A percentile compares a stretch with the other conserved stretches of the same genome.
These are phyloP conservation scores for Drosophila setifemur DNA, from an alignment of 1,140 invertebrate species.

Conservation along the genomic window DNA sequence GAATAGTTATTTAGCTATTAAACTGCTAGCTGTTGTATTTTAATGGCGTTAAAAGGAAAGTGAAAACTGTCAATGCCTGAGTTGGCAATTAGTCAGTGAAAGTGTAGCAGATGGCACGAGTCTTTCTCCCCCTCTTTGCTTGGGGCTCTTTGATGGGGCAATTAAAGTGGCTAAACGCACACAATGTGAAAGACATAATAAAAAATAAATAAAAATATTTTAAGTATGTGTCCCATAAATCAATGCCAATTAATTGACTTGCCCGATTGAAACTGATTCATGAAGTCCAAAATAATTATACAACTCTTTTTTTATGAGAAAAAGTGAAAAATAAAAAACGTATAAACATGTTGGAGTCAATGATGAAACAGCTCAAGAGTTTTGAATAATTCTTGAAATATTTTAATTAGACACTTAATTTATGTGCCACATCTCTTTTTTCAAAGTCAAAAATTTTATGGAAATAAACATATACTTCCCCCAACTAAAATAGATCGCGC, in stretches of 20 bases:
- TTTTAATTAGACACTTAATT: not conserved
- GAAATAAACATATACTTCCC: slow-evolving; percentile 7
- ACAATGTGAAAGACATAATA: slow-evolving; percentile 36
- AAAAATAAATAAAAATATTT: slow-evolving; percentile 31
- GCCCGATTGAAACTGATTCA: slow-evolving; percentile 52
- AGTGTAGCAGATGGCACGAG: slow-evolving; percentile 53
- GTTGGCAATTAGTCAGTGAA: slow-evolving; percentile 64
- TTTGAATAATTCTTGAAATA: not conserved
- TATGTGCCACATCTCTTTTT: not conserved
- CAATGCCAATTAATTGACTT: slow-evolving; percentile 53
- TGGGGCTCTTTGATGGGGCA: slow-evolving; percentile 12
- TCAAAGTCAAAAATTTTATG: slow-evolving; percentile 21
- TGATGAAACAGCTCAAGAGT: not conserved
- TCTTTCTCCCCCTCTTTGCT: not conserved
- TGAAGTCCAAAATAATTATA: slow-evolving; percentile 9
- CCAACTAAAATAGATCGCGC: slow-evolving; percentile 8
- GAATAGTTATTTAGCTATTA: slow-evolving; percentile 3
- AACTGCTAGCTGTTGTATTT: slow-evolving; percentile 7
- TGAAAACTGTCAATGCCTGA: slow-evolving; percentile 63
- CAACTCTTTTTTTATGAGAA: not conserved
- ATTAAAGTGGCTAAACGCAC: slow-evolving; percentile 48
- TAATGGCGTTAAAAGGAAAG: slow-evolving; percentile 55
- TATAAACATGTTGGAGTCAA: not conserved
- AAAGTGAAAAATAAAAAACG: not conserved
- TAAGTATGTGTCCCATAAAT: slow-evolving; percentile 50